Evolutionary conservation across 2,888 invertebrate genomes (phyloP), one percentile per base, ranked within the genome.

Genomic region (Xanthorhoe designata): DNA sequence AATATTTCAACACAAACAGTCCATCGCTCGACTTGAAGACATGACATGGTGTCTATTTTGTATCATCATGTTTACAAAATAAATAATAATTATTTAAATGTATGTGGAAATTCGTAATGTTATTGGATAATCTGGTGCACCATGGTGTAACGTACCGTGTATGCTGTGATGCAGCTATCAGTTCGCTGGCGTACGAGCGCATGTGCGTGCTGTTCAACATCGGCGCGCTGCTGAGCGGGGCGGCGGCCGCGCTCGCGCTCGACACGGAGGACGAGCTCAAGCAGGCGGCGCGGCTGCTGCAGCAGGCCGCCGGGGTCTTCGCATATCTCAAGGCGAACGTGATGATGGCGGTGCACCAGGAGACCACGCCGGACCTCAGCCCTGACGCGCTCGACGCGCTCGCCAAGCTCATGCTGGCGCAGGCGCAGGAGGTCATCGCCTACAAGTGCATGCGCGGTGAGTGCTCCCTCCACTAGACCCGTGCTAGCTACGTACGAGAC

Each of bases 341-440:
- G 9, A 96, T 97, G 94, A 91, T 95, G 76, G 96, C 97, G 9
- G 97, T 99, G 78, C 98, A 98, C 79, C 97, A 98, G 85, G 99
- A 99, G 83, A 98, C 99, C 29, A 99, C 99, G 2, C 98, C 98
- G 6, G 99, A 99, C 94, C 95, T 99, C 77, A 96, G 96, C 86
- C 98, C 98, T 4, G 99, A 99, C 80, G 97, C 98, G 19, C 94
- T 99, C 61, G 95, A 95, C 66, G 98, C 98, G 42, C 94, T 99
- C 24, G 95, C 97, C 60, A 94, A 96, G 55, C 92, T 99, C 57
- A 99, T 99, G 98, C 92, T 99, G 54, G 99, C 99, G 15, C 99
- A 99, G 92, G 99, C 98, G 8, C 99, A 99, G 91, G 99, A 99
- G 93, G 97, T 98, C 73, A 98, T 99, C 87, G 98, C 98, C 55